Evolutionary conservation across 1,140 invertebrate genomes (phyloP).

Genomic region (Zophobas morio): DNA sequence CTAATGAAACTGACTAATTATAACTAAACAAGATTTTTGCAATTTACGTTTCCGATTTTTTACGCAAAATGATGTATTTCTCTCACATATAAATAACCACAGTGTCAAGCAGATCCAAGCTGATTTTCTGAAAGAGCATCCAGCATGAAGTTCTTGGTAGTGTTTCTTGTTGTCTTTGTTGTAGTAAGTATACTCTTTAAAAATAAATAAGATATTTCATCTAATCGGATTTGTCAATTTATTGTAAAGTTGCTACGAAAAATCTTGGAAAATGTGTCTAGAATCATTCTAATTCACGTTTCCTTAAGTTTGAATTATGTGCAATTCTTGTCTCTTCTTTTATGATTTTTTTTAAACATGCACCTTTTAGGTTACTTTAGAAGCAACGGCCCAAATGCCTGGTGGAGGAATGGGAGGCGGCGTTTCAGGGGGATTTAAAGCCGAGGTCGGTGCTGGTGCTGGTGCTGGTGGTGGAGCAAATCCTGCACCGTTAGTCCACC

Average conservation of each 20-base stretch:
- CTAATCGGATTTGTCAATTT: too few relatives aligned
- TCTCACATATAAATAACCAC: background rate
- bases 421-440: background rate
- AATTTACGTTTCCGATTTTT: background rate
- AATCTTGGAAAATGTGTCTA: too few relatives aligned
- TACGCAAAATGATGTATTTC: background rate
- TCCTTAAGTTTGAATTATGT: too few relatives aligned
- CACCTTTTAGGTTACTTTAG: background rate
- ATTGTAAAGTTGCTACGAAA: too few relatives aligned
- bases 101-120: background rate
- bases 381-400: background rate
- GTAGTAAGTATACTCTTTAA: background rate
- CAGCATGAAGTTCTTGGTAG: constrained; percentile 2
- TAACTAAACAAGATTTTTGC: background rate
- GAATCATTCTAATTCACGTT: too few relatives aligned
- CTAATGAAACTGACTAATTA: background rate
- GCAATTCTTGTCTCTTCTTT: too few relatives aligned
- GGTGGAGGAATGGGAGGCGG: constrained; percentile 1
- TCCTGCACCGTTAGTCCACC: background rate
- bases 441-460: background rate
- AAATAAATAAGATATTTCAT: too few relatives aligned
- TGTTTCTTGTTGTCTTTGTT: background rate
- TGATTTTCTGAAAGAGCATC: background rate
- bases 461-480: constrained; percentile 1
- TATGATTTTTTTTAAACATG: too few relatives aligned